phyloP scores from a whole-genome alignment of 2,113 vertebrate genomes.

The Hipposideros armiger region DNA sequence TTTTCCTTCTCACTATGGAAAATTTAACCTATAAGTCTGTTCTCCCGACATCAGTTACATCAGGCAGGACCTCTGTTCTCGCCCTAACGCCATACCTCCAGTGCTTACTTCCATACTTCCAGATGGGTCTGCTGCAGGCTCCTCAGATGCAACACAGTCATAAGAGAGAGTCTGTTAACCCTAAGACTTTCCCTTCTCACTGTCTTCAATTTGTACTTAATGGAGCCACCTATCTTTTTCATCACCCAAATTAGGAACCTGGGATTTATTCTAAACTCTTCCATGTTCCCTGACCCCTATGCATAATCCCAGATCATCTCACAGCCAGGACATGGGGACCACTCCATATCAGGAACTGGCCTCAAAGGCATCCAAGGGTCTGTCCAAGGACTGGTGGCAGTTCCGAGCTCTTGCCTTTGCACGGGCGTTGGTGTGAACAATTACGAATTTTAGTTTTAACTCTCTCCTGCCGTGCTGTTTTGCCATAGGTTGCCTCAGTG shows the following conservation, averaged over 20 bases:
- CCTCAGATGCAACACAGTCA: neutral
- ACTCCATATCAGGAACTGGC: neutral
- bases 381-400: rapidly evolving
- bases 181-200: neutral
- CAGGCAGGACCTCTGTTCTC: neutral
- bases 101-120: neutral
- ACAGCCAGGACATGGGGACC: neutral
- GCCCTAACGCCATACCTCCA: neutral
- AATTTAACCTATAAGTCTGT: neutral
- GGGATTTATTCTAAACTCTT: neutral
- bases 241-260: neutral
- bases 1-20: neutral
- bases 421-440: too few relatives aligned
- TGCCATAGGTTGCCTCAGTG: neutral
- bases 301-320: neutral
- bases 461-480: neutral
- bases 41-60: neutral
- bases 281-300: neutral
- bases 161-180: neutral
- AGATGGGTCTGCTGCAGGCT: neutral
- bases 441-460: neutral
- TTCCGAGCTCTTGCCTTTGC: neutral
- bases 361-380: neutral
- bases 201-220: neutral
- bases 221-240: neutral